Base-by-base conservation (phyloP, 2,888 invertebrate genomes). In the Zaprionus bogoriensis region DNA sequence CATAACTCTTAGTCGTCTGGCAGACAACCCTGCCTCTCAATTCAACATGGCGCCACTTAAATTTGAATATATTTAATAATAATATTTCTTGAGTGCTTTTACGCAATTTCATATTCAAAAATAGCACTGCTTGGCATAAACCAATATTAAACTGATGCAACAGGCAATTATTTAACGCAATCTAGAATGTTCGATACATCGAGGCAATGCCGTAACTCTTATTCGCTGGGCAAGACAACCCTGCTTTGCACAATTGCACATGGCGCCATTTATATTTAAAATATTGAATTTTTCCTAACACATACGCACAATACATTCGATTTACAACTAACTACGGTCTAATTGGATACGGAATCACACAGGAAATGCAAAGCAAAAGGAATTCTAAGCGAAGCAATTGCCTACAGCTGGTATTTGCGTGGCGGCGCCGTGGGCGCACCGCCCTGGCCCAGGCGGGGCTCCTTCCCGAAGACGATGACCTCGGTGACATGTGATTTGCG, bases 401-500 rank as follows among this genome's bases (percentile, higher is more conserved):
- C 19, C 45, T 65, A 78, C 39, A 77, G 12, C 14, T 74, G 63
- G 60, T 72, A 75, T 44, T 67, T 71, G 12, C 86, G 83, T 32
- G 38, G 45, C 1, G 76, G 66, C 3, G 25, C 45, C 9, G 62
- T 25, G 0, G 60, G 61, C n/a, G 22, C 10, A 10, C 41, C 47
- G 5, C 23, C 57, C 1, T 12, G 10, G 6, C 32, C 27, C 6
- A 42, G 4, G 5, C 42, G 58, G 4, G 20, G 63, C 2, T 57
- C 61, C 12, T 53, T 70, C n/a, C 19, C 58, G 1, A 72, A 62
- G 19, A 66, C 63, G 25, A 87, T 84, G 22, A 78, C 32, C 64
- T 90, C 88, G 1, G 86, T 88, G 20, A 90, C 76, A 46, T 82
- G 66, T 2, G 87, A 83, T 38, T 68, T 79, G 2, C 80, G 70